Evolutionary conservation across 2,888 invertebrate species (phyloP).

Genomic region (Noctua comes): DNA sequence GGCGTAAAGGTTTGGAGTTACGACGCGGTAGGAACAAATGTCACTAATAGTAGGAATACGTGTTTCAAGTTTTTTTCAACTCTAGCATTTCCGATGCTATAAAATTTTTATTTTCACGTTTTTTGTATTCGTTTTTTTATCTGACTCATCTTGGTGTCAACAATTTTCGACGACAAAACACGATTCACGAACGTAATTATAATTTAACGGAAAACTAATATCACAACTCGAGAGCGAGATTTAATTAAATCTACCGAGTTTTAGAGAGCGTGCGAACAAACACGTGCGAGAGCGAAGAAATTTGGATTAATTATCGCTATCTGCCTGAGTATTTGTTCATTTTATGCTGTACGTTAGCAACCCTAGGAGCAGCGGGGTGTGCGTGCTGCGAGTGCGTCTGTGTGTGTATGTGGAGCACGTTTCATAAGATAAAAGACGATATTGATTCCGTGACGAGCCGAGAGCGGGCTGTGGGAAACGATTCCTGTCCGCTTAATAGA

Average conservation of each 20-base stretch:
- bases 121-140: constrained; percentile 4
- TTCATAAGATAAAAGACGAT: constrained; percentile 89
- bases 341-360: constrained; percentile 73
- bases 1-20: constrained; percentile 84
- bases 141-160: constrained; percentile 32
- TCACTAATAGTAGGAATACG: constrained; percentile 78
- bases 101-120: constrained; percentile 19
- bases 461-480: constrained; percentile 88
- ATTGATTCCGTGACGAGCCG: constrained; percentile 90
- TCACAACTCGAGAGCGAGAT: constrained; percentile 74
- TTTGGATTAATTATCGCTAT: constrained; percentile 84
- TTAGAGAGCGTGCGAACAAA: constrained; percentile 80
- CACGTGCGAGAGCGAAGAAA: constrained; percentile 79
- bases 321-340: constrained; percentile 78
- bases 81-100: constrained; percentile 10
- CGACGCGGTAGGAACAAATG: constrained; percentile 78
- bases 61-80: constrained; percentile 58
- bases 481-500: constrained; percentile 87
- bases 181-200: constrained; percentile 68
- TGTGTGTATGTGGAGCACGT: constrained; percentile 86
- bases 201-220: constrained; percentile 77
- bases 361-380: constrained; percentile 70
- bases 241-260: constrained; percentile 82
- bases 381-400: constrained; percentile 66
- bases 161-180: constrained; percentile 57